Percentiles rank a stretch among this genome's conserved stretches.
These are phyloP conservation scores for Erpetoichthys calabaricus DNA, from an alignment of 2,797 vertebrate species.

Conservation along the genomic window DNA sequence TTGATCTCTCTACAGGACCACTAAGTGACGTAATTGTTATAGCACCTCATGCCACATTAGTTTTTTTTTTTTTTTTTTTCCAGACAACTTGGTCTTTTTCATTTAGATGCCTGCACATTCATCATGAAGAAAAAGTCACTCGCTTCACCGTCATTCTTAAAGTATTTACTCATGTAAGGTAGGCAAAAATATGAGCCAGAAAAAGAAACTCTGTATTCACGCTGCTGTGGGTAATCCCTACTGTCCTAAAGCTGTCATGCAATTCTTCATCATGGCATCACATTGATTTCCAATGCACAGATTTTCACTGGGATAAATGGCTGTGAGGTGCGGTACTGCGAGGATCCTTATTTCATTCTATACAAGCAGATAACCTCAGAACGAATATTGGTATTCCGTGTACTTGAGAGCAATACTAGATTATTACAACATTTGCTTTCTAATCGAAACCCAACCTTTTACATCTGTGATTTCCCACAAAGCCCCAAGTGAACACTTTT, in stretches of 20 bases:
- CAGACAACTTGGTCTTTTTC: too few species aligned
- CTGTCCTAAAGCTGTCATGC: conserved; percentile 8
- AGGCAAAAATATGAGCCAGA: not conserved
- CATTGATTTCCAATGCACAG: conserved; percentile 64
- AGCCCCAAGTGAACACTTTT: not conserved
- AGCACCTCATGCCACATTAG: too few species aligned
- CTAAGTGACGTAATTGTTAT: too few species aligned
- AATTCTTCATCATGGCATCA: conserved; percentile 54
- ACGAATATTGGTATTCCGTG: not conserved
- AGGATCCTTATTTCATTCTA: conserved; percentile 18
- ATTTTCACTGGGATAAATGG: conserved; percentile 60
- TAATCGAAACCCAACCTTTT: not conserved
- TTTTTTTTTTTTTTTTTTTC: too few species aligned
- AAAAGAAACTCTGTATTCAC: not conserved
- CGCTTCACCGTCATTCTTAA: not conserved
- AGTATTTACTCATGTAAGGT: not conserved
- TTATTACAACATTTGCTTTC: not conserved
- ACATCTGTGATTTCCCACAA: not conserved
- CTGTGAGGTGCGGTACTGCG: conserved; percentile 28
- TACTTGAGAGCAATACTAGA: not conserved
- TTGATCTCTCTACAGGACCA: too few species aligned
- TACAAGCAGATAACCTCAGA: conserved; percentile 16
- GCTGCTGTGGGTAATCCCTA: not conserved
- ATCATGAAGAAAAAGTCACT: not conserved
- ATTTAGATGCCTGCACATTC: too few species aligned